A percentile compares a stretch with the other conserved stretches of the same genome.
Conservation (phyloP, 2,797 vertebrate genomes). For the Sciaenops ocellatus region DNA sequence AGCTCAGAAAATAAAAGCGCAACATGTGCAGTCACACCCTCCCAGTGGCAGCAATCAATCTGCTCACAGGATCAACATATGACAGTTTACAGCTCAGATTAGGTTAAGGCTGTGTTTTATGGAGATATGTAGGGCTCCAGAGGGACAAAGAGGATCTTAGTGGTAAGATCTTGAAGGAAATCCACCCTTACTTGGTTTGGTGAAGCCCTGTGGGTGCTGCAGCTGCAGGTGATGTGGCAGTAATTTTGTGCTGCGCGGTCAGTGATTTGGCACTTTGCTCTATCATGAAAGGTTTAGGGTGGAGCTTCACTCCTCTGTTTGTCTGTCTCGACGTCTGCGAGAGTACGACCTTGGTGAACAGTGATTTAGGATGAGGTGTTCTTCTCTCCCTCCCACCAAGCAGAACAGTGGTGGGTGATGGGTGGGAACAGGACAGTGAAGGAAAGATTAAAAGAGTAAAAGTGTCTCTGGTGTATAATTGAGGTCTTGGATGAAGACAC, state of each 20-base stretch:
- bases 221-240: conserved; percentile 76
- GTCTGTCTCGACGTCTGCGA: conserved; percentile 39
- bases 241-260: conserved; percentile 46
- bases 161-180: conserved; percentile 32
- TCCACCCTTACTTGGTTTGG: conserved; percentile 28
- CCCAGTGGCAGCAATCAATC: conserved; percentile 17
- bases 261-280: conserved; percentile 65
- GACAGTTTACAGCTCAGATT: conserved; percentile 9
- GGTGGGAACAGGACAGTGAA: conserved; percentile 18
- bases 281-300: conserved; percentile 64
- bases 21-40: conserved; percentile 40
- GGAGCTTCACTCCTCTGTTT: conserved; percentile 52
- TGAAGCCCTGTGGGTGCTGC: conserved; percentile 14
- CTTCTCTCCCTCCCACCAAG: conserved; percentile 7
- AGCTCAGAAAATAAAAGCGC: conserved; percentile 16
- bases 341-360: neutral
- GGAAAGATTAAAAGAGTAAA: conserved; percentile 29
- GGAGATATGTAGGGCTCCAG: neutral
- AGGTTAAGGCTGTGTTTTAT: conserved; percentile 13
- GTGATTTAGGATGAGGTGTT: conserved; percentile 58
- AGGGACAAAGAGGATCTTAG: conserved; percentile 26
- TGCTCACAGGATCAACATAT: conserved; percentile 3
- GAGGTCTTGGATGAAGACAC: conserved; percentile 46
- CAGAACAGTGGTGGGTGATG: conserved; percentile 21
- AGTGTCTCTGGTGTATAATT: conserved; percentile 47